Evolutionary conservation across 2,113 vertebrate species (phyloP).

Genomic region (Odontesthes bonariensis): DNA sequence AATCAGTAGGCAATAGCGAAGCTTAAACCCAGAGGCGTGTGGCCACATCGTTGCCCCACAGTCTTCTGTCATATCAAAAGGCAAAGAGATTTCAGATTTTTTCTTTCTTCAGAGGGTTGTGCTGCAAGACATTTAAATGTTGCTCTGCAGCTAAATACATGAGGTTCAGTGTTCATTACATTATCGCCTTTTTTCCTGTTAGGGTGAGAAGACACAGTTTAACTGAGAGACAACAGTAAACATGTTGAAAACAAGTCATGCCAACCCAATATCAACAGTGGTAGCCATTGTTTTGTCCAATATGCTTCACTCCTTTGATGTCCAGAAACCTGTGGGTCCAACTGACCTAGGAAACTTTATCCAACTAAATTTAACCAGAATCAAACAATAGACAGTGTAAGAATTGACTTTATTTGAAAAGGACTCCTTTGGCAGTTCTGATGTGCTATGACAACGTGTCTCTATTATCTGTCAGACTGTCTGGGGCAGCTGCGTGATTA

Average conservation of each 20-base stretch:
- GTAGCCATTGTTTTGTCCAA: slow-evolving; percentile 6
- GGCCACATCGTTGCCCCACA: slow-evolving; percentile 62
- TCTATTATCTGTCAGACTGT: slow-evolving; percentile 42
- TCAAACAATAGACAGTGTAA: slow-evolving; percentile 29
- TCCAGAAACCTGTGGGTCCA: not conserved
- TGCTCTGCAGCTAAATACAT: not conserved
- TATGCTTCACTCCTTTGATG: slow-evolving; percentile 2
- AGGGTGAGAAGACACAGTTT: not conserved
- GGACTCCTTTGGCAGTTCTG: slow-evolving; percentile 43
- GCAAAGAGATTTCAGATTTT: slow-evolving; percentile 37
- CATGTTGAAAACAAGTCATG: not conserved
- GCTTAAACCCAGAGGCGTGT: slow-evolving; percentile 67
- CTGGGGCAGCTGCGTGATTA: slow-evolving; percentile 43
- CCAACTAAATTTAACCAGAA: slow-evolving; percentile 36
- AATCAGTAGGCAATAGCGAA: slow-evolving; percentile 68
- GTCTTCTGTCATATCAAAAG: slow-evolving; percentile 43
- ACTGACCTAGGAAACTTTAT: slow-evolving; percentile 21
- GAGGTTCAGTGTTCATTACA: not conserved
- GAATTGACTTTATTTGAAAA: slow-evolving; percentile 41
- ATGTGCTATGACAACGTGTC: slow-evolving; percentile 33
- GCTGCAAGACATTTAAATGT: slow-evolving; percentile 15
- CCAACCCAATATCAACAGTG: not conserved
- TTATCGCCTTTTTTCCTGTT: not conserved
- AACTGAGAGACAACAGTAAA: not conserved
- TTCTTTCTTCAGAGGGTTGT: slow-evolving; percentile 16